phyloP scores from a whole-genome alignment of 2,888 invertebrate genomes.

The Ectemnius continuus region DNA sequence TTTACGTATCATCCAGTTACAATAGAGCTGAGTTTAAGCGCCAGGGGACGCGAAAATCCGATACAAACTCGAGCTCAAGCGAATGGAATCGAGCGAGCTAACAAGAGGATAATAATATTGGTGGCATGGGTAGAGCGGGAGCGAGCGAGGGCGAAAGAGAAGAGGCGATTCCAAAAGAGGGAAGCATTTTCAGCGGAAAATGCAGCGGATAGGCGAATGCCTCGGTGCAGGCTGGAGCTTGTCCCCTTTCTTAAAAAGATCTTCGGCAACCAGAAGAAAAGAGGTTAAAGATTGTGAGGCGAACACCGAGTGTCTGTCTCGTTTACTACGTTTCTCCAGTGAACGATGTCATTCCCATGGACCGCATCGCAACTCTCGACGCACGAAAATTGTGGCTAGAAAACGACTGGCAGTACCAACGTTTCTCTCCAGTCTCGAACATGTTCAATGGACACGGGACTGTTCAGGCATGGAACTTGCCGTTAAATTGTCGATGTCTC shows the following conservation, averaged over 20 bases:
- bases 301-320: conserved; percentile 6
- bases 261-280: neutral
- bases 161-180: neutral
- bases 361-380: neutral
- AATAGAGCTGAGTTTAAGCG: neutral
- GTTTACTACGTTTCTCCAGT: conserved; percentile 12
- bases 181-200: neutral
- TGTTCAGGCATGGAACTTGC: conserved; percentile 40
- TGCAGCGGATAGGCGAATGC: neutral
- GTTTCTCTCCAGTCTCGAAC: conserved; percentile 12
- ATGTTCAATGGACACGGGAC: conserved; percentile 29
- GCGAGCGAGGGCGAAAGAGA: neutral
- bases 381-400: neutral
- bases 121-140: too few species aligned
- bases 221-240: neutral
- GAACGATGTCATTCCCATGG: neutral
- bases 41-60: too few species aligned
- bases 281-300: neutral
- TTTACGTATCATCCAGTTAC: too few species aligned
- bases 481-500: conserved; percentile 48
- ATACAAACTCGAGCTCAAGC: too few species aligned
- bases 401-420: neutral
- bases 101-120: too few species aligned
- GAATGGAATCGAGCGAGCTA: too few species aligned
- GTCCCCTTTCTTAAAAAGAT: neutral